These are phyloP conservation scores for Agonopterix arenella DNA, from an alignment of 2,888 invertebrate genomes.

Conservation along the genomic window DNA sequence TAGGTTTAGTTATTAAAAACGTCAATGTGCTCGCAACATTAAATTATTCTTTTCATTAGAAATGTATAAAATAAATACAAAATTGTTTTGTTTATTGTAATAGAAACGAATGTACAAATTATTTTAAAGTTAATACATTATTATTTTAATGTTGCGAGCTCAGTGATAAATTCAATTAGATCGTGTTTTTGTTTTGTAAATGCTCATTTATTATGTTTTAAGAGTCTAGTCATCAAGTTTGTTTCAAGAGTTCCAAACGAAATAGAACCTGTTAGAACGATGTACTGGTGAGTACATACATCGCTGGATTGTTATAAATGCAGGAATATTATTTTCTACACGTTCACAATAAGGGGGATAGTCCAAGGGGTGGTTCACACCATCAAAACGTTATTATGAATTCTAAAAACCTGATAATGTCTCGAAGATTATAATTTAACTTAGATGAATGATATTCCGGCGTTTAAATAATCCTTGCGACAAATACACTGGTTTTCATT, in stretches of 20 bases:
- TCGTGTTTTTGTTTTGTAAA: conserved; percentile 59
- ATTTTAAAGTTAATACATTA: conserved; percentile 16
- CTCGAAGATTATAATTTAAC: too few species aligned
- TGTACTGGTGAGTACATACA: too few species aligned
- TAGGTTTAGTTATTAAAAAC: conserved; percentile 11
- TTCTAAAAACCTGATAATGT: too few species aligned
- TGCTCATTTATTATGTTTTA: conserved; percentile 73
- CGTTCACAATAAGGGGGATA: too few species aligned
- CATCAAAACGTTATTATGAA: too few species aligned
- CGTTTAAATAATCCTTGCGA: background rate
- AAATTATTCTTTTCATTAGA: conserved; percentile 19
- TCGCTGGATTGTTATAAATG: too few species aligned
- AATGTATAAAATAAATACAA: background rate
- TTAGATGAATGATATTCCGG: too few species aligned
- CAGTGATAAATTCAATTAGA: conserved; percentile 27
- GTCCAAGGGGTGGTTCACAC: too few species aligned
- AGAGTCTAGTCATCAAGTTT: conserved; percentile 74
- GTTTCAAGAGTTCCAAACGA: conserved; percentile 40
- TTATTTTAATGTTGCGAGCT: conserved; percentile 26
- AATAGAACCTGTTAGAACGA: conserved; percentile 33
- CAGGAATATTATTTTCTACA: too few species aligned
- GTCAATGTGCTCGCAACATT: conserved; percentile 50
- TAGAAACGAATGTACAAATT: conserved; percentile 26
- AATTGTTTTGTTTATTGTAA: background rate
- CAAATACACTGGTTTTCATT: conserved; percentile 13